Conservation (phyloP, 23 tunicate species). For the Ciona savignyi region DNA sequence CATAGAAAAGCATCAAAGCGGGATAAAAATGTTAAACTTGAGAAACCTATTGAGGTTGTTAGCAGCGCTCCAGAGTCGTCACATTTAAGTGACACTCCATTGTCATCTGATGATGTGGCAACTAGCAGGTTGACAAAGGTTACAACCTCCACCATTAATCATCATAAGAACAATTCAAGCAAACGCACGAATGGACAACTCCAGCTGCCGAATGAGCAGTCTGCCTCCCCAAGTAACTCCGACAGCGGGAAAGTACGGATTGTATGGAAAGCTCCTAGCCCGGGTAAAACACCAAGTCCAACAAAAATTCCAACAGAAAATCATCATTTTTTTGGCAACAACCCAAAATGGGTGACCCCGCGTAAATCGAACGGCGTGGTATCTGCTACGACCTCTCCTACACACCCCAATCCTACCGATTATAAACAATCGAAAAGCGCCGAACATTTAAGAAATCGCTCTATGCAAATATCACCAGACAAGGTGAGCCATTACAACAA, state of each 20-base stretch:
- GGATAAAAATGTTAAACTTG: background rate
- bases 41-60: background rate
- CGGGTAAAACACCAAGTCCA: background rate
- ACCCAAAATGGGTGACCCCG: slow-evolving; percentile 1
- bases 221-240: background rate
- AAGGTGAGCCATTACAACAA: background rate
- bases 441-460: background rate
- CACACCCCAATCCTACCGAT: background rate
- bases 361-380: background rate
- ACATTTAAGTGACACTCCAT: background rate
- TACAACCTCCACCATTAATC: background rate
- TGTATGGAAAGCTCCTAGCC: slow-evolving; percentile 13
- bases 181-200: background rate
- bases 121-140: background rate
- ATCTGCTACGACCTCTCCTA: slow-evolving; percentile 4
- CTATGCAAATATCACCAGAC: background rate
- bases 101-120: background rate
- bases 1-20: background rate
- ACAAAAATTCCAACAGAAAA: background rate
- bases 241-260: slow-evolving; percentile 3
- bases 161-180: background rate
- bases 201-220: background rate
- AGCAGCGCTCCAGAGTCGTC: background rate
- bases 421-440: background rate
- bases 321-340: slow-evolving; percentile 2